Evolutionary conservation across 2,113 vertebrate genomes (phyloP).

Genomic region (Cyprinus carpio): DNA sequence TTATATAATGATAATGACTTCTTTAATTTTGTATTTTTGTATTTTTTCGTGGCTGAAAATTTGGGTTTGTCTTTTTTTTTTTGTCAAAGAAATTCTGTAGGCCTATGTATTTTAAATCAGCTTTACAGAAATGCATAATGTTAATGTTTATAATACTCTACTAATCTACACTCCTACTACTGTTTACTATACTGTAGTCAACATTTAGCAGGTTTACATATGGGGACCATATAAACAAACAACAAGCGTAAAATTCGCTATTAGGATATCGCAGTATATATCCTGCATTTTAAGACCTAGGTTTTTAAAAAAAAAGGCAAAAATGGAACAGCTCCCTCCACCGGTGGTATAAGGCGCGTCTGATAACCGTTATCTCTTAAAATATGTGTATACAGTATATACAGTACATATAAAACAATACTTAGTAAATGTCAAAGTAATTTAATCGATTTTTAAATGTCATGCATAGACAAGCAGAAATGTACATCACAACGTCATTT

Average conservation of each 20-base stretch:
- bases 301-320: neutral
- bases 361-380: neutral
- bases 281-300: neutral
- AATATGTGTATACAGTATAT: neutral
- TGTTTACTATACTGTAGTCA: too few species aligned
- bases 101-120: too few species aligned
- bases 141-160: neutral
- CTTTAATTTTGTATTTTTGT: neutral
- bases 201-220: neutral
- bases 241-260: neutral
- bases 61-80: too few species aligned
- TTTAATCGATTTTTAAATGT: neutral
- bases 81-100: neutral
- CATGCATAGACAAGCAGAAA: neutral
- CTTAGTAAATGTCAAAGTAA: neutral
- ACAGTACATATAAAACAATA: neutral
- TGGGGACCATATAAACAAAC: neutral
- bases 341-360: neutral
- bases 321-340: slow-evolving; percentile 12
- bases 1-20: neutral
- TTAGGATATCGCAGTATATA: neutral
- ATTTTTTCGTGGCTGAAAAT: neutral
- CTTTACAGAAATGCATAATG: neutral
- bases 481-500: neutral
- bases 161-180: too few species aligned